These are phyloP conservation scores for Nyctibius grandis DNA, from an alignment of 2,797 vertebrate species.

Conservation along the genomic window DNA sequence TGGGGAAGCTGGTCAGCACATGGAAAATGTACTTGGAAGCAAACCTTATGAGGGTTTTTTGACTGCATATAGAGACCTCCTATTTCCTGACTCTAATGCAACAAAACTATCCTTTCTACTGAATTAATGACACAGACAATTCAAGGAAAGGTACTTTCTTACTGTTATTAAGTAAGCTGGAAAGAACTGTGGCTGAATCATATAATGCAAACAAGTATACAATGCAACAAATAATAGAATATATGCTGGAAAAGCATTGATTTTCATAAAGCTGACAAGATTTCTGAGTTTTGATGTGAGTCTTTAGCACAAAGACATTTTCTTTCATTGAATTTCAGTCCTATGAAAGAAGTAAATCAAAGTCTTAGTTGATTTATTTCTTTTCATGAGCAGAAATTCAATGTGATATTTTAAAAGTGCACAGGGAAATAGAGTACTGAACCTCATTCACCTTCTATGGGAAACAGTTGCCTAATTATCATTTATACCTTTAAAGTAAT, in stretches of 20 bases:
- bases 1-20: neutral
- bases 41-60: neutral
- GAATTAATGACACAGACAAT: neutral
- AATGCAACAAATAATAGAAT: neutral
- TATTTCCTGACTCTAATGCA: neutral
- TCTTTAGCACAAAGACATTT: neutral
- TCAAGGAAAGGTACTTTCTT: neutral
- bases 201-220: neutral
- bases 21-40: accelerated
- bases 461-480: neutral
- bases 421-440: neutral
- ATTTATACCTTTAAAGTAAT: neutral
- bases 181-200: neutral
- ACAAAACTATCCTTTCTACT: neutral
- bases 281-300: neutral
- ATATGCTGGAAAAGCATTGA: neutral
- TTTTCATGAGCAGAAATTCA: neutral
- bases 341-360: neutral
- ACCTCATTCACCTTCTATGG: neutral
- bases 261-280: neutral
- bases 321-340: neutral
- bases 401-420: neutral
- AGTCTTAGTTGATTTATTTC: neutral
- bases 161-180: neutral
- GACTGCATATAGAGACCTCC: neutral